A percentile compares a stretch with the other conserved stretches of the same genome.
Conservation (phyloP, 2,113 vertebrate genomes). For the Oenanthe melanoleuca region DNA sequence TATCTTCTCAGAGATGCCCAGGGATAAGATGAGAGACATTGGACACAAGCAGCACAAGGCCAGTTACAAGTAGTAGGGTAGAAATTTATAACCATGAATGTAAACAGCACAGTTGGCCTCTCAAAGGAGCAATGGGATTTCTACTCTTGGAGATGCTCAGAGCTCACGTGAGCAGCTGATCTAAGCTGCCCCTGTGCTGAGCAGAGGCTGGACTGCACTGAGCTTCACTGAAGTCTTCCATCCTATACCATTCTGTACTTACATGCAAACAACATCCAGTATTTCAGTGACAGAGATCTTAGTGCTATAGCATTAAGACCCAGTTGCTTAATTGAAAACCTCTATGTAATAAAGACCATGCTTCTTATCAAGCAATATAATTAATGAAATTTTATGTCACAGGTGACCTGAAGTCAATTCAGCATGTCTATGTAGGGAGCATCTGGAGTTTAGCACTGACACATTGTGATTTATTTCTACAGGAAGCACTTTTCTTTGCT, state of each 20-base stretch:
- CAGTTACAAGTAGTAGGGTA: not conserved
- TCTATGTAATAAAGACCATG: not conserved
- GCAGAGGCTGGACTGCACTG: not conserved
- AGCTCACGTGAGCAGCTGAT: not conserved
- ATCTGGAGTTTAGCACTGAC: not conserved
- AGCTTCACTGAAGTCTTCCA: not conserved
- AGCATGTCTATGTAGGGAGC: not conserved
- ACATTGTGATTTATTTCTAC: not conserved
- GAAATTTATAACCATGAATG: not conserved
- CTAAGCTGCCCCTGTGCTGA: not conserved
- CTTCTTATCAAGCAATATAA: not conserved
- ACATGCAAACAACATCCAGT: not conserved
- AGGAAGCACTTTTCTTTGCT: not conserved
- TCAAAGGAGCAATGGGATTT: not conserved
- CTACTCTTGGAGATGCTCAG: not conserved
- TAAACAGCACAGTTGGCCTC: not conserved
- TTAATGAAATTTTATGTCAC: not conserved
- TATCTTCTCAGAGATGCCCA: not conserved
- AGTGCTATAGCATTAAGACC: not conserved
- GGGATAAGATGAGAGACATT: not conserved
- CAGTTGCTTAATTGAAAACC: not conserved
- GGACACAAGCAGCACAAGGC: not conserved
- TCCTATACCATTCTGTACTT: not conserved
- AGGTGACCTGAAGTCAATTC: not conserved
- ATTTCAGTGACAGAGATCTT: not conserved